Conservation (phyloP, 2,888 invertebrate species). For the Capitulum mitella region DNA sequence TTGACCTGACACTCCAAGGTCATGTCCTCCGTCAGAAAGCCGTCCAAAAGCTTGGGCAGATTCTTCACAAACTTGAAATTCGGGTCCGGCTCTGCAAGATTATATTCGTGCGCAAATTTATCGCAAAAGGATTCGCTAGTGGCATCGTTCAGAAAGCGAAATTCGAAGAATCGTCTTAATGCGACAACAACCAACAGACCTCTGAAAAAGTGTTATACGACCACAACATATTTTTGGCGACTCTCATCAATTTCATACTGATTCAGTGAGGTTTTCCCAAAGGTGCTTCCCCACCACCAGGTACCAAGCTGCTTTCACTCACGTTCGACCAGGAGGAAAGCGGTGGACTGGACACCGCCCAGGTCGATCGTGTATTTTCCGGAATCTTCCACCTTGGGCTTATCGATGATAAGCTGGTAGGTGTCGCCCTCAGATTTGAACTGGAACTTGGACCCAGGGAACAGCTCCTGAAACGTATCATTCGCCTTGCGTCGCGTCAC, state of each 20-base stretch:
- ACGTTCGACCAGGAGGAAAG: conserved; percentile 89
- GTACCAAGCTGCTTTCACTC: too few species aligned
- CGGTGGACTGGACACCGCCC: conserved; percentile 77
- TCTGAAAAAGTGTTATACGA: too few species aligned
- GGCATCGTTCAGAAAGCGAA: too few species aligned
- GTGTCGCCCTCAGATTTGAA: conserved; percentile 86
- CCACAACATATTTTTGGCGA: too few species aligned
- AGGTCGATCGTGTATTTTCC: conserved; percentile 96
- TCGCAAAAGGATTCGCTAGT: too few species aligned
- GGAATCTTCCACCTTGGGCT: conserved; percentile 91
- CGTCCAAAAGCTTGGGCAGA: conserved; percentile 78
- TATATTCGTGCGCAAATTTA: too few species aligned
- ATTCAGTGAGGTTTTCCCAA: too few species aligned
- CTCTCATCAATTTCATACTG: too few species aligned
- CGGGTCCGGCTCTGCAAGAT: conserved; percentile 79
- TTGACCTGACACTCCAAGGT: conserved; percentile 88
- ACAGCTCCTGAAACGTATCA: conserved; percentile 72
- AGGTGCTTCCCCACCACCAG: too few species aligned
- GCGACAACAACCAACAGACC: too few species aligned
- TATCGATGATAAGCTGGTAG: conserved; percentile 80
- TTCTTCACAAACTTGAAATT: conserved; percentile 85
- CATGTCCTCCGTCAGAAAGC: conserved; percentile 83
- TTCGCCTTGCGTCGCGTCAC: too few species aligned
- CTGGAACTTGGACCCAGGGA: conserved; percentile 93
- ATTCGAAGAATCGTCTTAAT: too few species aligned